Conservation (phyloP, 2,888 invertebrate genomes). For the Cataglyphis altisquamis region DNA sequence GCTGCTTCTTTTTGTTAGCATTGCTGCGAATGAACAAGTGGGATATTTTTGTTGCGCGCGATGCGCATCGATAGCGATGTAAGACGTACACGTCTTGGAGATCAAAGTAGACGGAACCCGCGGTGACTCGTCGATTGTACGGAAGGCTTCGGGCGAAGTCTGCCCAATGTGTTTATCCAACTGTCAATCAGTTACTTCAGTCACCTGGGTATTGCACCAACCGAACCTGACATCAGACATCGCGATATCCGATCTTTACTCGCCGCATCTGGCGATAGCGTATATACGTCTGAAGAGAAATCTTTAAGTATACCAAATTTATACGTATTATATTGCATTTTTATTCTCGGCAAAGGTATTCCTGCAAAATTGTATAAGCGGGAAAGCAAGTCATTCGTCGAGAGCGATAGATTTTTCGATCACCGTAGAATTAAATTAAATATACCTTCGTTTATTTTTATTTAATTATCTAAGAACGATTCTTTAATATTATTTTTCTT, state of each 20-base stretch:
- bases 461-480: background rate
- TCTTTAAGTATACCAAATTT: slow-evolving; percentile 18
- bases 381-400: background rate
- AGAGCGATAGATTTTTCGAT: background rate
- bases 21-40: slow-evolving; percentile 42
- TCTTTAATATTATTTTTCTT: slow-evolving; percentile 32
- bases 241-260: slow-evolving; percentile 77
- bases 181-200: slow-evolving; percentile 79
- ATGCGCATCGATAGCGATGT: slow-evolving; percentile 57
- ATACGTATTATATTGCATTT: slow-evolving; percentile 5
- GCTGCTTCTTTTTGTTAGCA: slow-evolving; percentile 31
- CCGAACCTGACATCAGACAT: slow-evolving; percentile 74
- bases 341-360: background rate
- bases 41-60: slow-evolving; percentile 55
- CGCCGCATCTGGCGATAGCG: slow-evolving; percentile 46
- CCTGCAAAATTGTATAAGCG: background rate
- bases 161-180: slow-evolving; percentile 83
- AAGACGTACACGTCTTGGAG: slow-evolving; percentile 52
- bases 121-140: slow-evolving; percentile 75
- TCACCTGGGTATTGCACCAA: slow-evolving; percentile 70
- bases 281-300: background rate
- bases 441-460: background rate
- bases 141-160: slow-evolving; percentile 64
- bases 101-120: slow-evolving; percentile 65
- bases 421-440: background rate